phyloP scores from a whole-genome alignment of 2,797 vertebrate genomes.

The Micrastur ruficollis region DNA sequence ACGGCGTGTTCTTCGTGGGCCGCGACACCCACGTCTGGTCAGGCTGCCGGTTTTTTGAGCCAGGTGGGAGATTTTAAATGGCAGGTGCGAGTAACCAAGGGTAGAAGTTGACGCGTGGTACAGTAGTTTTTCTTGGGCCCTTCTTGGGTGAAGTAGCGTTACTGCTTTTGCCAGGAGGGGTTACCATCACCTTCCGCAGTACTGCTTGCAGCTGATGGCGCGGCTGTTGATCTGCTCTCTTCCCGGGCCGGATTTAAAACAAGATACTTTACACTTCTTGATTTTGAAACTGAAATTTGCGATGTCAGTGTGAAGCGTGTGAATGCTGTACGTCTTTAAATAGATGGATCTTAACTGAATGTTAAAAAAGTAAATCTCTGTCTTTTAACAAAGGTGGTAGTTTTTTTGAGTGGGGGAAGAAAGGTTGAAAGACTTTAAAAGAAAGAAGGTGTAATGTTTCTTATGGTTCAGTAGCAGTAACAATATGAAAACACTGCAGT shows the following conservation, averaged over 20 bases:
- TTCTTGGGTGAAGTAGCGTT: too few relatives aligned
- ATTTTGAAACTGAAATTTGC: rapidly evolving
- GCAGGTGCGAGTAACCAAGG: too few relatives aligned
- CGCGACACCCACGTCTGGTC: rapidly evolving
- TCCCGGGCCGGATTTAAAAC: not conserved
- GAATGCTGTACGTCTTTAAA: not conserved
- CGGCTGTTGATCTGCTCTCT: not conserved
- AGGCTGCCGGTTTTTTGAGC: rapidly evolving
- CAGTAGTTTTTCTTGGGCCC: not conserved
- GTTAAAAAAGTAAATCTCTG: not conserved
- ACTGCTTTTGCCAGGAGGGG: rapidly evolving
- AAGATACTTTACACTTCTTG: rapidly evolving
- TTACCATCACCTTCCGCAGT: rapidly evolving
- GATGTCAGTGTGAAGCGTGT: rapidly evolving
- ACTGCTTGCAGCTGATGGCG: rapidly evolving
- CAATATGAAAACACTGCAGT: rapidly evolving
- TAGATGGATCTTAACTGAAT: not conserved
- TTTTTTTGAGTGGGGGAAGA: too few relatives aligned
- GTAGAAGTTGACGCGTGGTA: rapidly evolving
- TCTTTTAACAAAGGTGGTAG: not conserved
- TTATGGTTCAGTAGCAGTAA: too few relatives aligned
- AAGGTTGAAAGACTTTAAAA: not conserved
- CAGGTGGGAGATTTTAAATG: not conserved
- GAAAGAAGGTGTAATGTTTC: rapidly evolving
- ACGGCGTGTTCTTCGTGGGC: not conserved